Percentiles rank a stretch among this genome's conserved stretches.
phyloP scores from a whole-genome alignment of 2,888 invertebrate species.

The Sarcophaga subvicina region DNA sequence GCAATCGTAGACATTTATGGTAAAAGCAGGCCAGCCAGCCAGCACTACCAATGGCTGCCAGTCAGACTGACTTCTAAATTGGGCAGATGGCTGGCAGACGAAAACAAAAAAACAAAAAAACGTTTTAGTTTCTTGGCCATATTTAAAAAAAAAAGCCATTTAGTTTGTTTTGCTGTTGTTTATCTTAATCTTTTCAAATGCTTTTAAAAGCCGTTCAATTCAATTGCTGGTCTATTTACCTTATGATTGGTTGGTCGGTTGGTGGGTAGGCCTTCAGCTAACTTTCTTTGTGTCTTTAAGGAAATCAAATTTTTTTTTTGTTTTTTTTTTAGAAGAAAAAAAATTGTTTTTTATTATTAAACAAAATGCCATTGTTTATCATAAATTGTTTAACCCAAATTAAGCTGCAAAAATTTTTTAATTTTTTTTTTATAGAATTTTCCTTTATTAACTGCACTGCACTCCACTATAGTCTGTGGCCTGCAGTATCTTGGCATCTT shows the following conservation, averaged over 20 bases:
- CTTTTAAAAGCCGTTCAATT: too few species aligned
- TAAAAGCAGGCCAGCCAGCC: too few species aligned
- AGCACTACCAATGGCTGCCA: constrained; percentile 21
- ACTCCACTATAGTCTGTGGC: too few species aligned
- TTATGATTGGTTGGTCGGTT: constrained; percentile 9
- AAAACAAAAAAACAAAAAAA: too few species aligned
- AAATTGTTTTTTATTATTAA: not conserved
- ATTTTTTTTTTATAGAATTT: not conserved
- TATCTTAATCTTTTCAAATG: not conserved
- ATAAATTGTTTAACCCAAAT: not conserved
- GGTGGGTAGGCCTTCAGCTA: too few species aligned
- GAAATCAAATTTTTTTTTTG: not conserved
- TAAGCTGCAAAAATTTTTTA: not conserved
- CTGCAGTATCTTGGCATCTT: constrained; percentile 42
- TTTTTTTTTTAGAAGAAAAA: not conserved
- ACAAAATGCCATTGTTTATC: not conserved
- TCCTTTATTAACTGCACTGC: too few species aligned
- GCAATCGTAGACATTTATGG: not conserved
- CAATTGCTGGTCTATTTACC: not conserved
- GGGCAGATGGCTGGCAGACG: not conserved
- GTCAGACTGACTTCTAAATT: constrained; percentile 33
- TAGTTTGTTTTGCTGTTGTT: not conserved
- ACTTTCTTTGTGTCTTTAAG: not conserved
- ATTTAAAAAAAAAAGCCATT: constrained; percentile 26
- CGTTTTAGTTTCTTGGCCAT: not conserved